Conservation (phyloP, 2,888 invertebrate species). For the Lepidochrysops patricia region DNA sequence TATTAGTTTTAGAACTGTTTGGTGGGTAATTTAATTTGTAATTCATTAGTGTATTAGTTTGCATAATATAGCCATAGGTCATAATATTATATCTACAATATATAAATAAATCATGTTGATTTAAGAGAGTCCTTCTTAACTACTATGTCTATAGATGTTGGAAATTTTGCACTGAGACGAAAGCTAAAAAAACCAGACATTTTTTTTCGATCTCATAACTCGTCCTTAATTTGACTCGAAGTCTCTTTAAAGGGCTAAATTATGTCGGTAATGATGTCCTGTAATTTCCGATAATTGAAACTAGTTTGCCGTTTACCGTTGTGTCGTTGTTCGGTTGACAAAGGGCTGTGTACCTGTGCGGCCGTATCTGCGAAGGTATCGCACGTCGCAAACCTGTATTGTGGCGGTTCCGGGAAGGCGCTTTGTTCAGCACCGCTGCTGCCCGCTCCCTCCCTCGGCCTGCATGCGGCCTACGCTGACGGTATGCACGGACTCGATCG, state of each 20-base stretch:
- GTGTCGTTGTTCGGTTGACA: conserved; percentile 48
- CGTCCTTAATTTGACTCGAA: background rate
- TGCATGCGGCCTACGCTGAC: conserved; percentile 21
- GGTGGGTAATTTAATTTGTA: background rate
- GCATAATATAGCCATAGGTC: background rate
- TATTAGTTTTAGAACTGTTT: background rate
- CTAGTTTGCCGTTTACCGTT: conserved; percentile 38
- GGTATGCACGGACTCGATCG: conserved; percentile 14
- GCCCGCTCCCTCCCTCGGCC: conserved; percentile 31
- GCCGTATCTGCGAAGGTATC: conserved; percentile 71
- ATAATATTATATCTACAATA: background rate
- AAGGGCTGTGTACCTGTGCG: conserved; percentile 53
- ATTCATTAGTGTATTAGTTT: background rate
- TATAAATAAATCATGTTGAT: too few relatives aligned
- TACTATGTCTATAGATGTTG: too few relatives aligned
- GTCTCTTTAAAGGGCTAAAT: background rate
- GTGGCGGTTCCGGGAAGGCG: conserved; percentile 69
- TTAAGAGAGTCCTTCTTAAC: too few relatives aligned
- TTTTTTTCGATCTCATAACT: background rate
- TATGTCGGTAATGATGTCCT: conserved; percentile 16
- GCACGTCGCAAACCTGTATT: conserved; percentile 74
- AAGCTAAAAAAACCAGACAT: background rate
- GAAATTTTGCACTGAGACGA: background rate
- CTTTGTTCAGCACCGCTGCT: conserved; percentile 63
- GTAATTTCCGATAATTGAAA: conserved; percentile 24